Base-by-base conservation (phyloP, 2,888 invertebrate genomes). In the Cataglyphis livida region DNA sequence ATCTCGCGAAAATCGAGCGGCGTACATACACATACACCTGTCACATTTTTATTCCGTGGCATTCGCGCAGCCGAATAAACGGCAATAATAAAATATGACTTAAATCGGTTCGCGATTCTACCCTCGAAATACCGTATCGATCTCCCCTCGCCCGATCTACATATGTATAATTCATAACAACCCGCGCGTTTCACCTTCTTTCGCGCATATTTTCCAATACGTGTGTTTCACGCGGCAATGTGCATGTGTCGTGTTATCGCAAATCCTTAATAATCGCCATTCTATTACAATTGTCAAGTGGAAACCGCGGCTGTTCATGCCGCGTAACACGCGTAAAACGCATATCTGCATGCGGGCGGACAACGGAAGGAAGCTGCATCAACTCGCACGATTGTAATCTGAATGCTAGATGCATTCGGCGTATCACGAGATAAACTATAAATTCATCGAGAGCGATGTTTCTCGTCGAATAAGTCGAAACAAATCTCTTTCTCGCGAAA, bases 71-170 rank as follows among this genome's bases (percentile, higher is more conserved):
- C 15, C 44, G 44, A 59, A 70, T 59, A 48, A 78, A 70, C 21
- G 78, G 21, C 70, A 21, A 79, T 79, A 79, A 79, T 79, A 79
- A 79, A 79, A 79, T 70, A 66, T 76, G 41, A 41, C 66, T 76
- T 57, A 66, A 79, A 79, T 59, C 44, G 44, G 70, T 79, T 48
- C 59, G 70, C 70, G 70, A 78, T 78, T 44, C 78, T 21, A 59
- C 59, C 59, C 54, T 79, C 78, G 44, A 79, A 79, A 70, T 79
- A 79, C 38, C 59, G 70, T 70, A 79, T 79, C 78, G 78, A 79
- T 79, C 71, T 59, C 12, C 32, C 15, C 32, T 7, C 70, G n/a
- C 5, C 48, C 18, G 6, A 48, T 48, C 5, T 41, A 41, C 12
- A 54, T 44, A 70, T 70, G 59, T 59, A 78, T 70, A 78, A 78